Evolutionary conservation across 1,140 invertebrate species (phyloP).

Genomic region (Eupeodes corollae): DNA sequence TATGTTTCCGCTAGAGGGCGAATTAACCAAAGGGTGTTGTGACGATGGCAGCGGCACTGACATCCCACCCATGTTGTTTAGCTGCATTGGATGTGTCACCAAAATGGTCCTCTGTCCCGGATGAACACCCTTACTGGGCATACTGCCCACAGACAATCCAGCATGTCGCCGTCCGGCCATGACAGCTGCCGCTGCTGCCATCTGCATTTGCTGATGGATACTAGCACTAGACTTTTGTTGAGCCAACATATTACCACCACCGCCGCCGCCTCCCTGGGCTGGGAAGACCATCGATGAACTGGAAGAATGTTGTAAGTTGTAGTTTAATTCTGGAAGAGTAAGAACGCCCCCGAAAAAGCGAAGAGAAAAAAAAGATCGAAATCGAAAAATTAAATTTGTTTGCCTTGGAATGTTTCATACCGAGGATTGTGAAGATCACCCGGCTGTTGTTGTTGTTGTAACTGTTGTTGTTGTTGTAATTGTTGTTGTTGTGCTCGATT

Average conservation of each 20-base stretch:
- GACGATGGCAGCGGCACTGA: conserved; percentile 22
- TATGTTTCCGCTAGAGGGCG: conserved; percentile 53
- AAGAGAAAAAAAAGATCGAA: neutral
- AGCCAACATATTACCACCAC: conserved; percentile 37
- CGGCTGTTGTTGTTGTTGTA: conserved; percentile 18
- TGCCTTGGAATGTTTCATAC: conserved; percentile 16
- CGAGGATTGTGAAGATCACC: conserved; percentile 23
- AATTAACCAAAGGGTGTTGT: conserved; percentile 43
- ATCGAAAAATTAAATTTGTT: conserved; percentile 4
- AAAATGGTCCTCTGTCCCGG: conserved; percentile 29
- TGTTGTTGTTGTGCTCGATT: conserved; percentile 37
- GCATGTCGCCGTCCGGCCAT: conserved; percentile 26
- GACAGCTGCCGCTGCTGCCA: conserved; percentile 16
- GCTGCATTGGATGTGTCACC: conserved; percentile 18
- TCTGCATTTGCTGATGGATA: conserved; percentile 41
- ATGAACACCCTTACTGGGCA: conserved; percentile 14
- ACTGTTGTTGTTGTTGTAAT: conserved; percentile 7
- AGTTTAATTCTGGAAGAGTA: conserved; percentile 36
- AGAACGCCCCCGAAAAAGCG: conserved; percentile 4
- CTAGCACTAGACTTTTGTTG: conserved; percentile 48
- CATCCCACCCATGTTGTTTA: conserved; percentile 1
- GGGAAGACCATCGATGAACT: conserved; percentile 37
- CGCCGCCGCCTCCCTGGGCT: conserved; percentile 22
- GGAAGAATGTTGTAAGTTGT: conserved; percentile 36
- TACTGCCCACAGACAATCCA: conserved; percentile 25